Evolutionary conservation across 2,113 vertebrate species (phyloP), one percentile per base, ranked within the genome.

Genomic region (Prionailurus bengalensis): DNA sequence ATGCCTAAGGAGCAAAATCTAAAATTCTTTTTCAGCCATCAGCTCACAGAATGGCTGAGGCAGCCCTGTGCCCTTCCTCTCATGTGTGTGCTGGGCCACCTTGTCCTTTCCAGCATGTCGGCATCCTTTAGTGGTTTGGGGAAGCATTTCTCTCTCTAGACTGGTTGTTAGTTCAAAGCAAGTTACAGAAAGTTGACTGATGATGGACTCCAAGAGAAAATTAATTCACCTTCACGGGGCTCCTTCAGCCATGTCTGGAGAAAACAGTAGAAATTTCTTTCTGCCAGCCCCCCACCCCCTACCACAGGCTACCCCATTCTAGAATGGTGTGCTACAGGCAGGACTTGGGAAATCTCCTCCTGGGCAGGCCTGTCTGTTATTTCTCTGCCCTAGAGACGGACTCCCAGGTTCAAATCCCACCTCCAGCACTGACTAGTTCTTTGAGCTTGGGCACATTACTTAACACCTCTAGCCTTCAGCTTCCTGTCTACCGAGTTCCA

Each of bases 161-260:
- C 25, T 2, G 36, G 39, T 58, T 12, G 68, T 51, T 4, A 58
- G 33, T 94, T 80, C 42, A 94, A 73, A 36, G 65, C 10, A 94
- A 94, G 16, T 74, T 71, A 74, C 16, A 15, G 16, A 53, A 29
- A 29, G 19, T 53, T 65, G 55, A 88, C 87, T 51, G 53, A 51
- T 66, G 48, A 29, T 81, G 11, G 31, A 94, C 65, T 51, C 71
- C 16, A 29, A 71, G 71, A 33, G 80, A 92, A 95, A 97, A 86
- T 29, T 13, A 89, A 81, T 23, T 74, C 23, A 19, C 23, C 12
- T 92, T 48, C 73, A 8, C 1, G 31, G 66, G 5, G 25, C 31
- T 45, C 42, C 68, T 96, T 91, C 66, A 33, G 33, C 61, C n/a
- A 82, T 16, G 51, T 48, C 23, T 82, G 80, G 14, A 48, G 73